Evolutionary conservation across 2,888 invertebrate species (phyloP).

Genomic region (Dolichopus griseipennis): DNA sequence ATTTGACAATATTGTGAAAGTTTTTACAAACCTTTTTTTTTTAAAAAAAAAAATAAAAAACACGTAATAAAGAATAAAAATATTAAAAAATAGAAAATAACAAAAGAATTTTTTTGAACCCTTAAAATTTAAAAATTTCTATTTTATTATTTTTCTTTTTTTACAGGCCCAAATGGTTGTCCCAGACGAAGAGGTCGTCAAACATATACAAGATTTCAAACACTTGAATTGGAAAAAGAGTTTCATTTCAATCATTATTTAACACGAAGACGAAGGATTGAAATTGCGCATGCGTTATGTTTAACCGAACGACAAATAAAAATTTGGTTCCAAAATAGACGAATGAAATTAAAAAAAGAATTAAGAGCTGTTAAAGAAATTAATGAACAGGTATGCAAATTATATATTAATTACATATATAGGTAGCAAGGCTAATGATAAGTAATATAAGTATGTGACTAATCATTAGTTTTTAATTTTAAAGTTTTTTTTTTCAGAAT

Average conservation of each 20-base stretch:
- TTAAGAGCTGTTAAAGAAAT: conserved; percentile 89
- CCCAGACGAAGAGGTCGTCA: conserved; percentile 90
- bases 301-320: conserved; percentile 94
- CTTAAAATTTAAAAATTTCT: conserved; percentile 14
- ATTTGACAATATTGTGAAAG: neutral
- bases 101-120: neutral
- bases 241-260: conserved; percentile 97
- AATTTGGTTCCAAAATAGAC: conserved; percentile 94
- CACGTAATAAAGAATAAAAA: neutral
- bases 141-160: conserved; percentile 29
- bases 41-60: no score
- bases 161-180: conserved; percentile 91
- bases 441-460: neutral
- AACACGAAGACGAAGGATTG: conserved; percentile 90
- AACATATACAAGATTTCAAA: conserved; percentile 97
- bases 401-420: no score
- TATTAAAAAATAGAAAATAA: neutral
- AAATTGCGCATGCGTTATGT: conserved; percentile 93
- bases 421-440: no score
- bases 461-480: no score
- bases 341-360: conserved; percentile 96
- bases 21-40: neutral
- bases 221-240: conserved; percentile 95
- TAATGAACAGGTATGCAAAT: conserved; percentile 62
- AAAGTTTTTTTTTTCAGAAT: no score